Evolutionary conservation across 2,797 vertebrate genomes (phyloP), one percentile per base, ranked within the genome.

Genomic region (Sus cebifrons): DNA sequence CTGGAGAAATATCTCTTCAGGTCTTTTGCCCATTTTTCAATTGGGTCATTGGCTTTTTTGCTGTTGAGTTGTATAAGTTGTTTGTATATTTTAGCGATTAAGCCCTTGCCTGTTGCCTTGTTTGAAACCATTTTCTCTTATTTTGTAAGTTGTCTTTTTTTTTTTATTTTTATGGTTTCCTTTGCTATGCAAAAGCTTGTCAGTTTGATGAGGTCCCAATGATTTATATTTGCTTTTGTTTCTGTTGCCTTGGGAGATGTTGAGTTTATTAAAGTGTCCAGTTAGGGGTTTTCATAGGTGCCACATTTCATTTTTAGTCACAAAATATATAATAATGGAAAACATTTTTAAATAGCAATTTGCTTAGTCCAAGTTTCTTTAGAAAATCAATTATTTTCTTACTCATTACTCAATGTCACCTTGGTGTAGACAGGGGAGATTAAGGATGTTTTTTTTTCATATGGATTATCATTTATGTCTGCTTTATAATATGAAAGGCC

Each of bases 181-280:
- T 36, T 36, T 36, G 4, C 4, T 36, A 36, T 36, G 36, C 36
- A 36, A 36, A 36, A 36, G 36, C 36, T 36, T 36, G 36, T 36
- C 36, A 36, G 36, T 36, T 36, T 36, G 36, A 36, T 36, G 36
- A 36, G 36, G 36, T 36, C 36, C 36, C 36, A 36, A 36, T 36
- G 36, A 4, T 36, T 36, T 36, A 36, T 36, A 36, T 36, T 36
- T 36, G 36, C 36, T 36, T 36, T 36, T 3, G 36, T 36, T 36
- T 36, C 36, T 36, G 36, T 36, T 36, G 36, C 36, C 36, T 36
- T 36, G 36, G 36, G 36, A 36, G 36, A 65, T 71, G 27, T 73
- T 68, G 70, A 87, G 16, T 77, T 92, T 84, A 86, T 49, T 74
- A 60, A 67, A 83, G n/a, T 92, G n/a, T 73, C 14, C 27, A 68